Base-by-base conservation (phyloP, 2,797 vertebrate genomes). In the Eupleurogrammus muticus region DNA sequence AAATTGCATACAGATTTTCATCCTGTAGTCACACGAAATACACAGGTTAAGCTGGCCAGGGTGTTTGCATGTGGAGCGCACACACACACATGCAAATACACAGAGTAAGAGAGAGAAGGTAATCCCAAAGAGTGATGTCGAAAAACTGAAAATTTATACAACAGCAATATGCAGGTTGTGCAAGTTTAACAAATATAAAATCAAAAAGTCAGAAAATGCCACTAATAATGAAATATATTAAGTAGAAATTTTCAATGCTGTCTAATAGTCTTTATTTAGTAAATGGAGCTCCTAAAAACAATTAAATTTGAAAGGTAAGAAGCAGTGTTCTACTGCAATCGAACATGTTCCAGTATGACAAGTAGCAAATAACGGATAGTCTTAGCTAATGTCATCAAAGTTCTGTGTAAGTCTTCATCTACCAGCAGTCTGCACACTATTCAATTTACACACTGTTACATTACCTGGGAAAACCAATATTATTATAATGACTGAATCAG, bases 1-100 rank as follows among this genome's bases (percentile, higher is more conserved):
- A 13, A 17, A n/a, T 36, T 35, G n/a, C 32, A 24, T 24, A 71
- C 69, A 70, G 38, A 74, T 72, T 66, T 66, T 36, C 53, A 59
- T 59, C 55, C 44, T 65, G 50, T 4, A 35, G 48, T 62, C 56
- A 61, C 34, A 65, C 59, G 51, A 49, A 65, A 23, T 36, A n/a
- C 52, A 12, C 61, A 62, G 66, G 66, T 70, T 66, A 42, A 46
- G 5, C 40, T 55, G 35, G 48, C 40, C 40, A n/a, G 34, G 38
- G 38, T 35, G 5, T 56, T 38, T 44, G 23, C 32, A 32, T 12
- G 5, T 50, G 34, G 9, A 47, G 21, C 32, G 9, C 21, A 40
- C 14, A 19, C 38, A 61, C 49, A 47, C 42, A 56, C 17, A 35
- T 19, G 60, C 28, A 52, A 47, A 42, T 19, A 66, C 48, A 62